Base-by-base conservation (phyloP, 1,140 invertebrate species). In the Formica selysi region DNA sequence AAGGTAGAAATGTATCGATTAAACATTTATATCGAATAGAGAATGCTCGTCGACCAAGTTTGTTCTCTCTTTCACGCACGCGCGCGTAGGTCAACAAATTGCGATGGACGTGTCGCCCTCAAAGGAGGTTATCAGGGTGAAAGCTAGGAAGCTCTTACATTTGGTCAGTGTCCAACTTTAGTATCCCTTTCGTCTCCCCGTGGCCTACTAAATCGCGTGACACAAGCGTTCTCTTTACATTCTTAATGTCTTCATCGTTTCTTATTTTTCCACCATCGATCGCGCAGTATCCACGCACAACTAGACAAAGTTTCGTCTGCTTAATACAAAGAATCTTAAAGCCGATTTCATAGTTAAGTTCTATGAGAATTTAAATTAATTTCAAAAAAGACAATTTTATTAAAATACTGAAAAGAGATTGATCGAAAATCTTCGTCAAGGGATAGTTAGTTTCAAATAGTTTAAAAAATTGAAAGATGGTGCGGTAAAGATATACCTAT, bases 81-180 rank as follows among this genome's bases (percentile, higher is more conserved):
- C n/a, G 68, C 22, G 26, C 22, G n/a, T 16, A n/a, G 48, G 36
- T 59, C 64, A 57, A 59, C 51, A 83, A 64, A 80, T 81, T 29
- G 59, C 70, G 57, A 86, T 44, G 65, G 68, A 65, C 41, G 48
- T 70, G 26, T 68, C 59, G 61, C 32, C 54, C 51, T 22, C 54
- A 36, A 88, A 85, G 48, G n/a, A 73, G 89, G 57, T 85, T 79
- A 87, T 8, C 59, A n/a, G 36, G 41, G 38, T 70, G 80, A 86
- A 59, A 64, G 64, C 68, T 79, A 85, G 86, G 80, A 86, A 91
- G 88, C 87, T 91, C 85, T 90, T 86, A 83, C 67, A 86, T 89
- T 92, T 92, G 91, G 87, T 90, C 89, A 54, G 71, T 78, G 91
- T 92, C 90, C 90, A 92, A 91, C 76, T 80, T 44, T 26, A 11